Base-by-base conservation (phyloP, 1,140 invertebrate genomes). In the Neuroterus valhalla region DNA sequence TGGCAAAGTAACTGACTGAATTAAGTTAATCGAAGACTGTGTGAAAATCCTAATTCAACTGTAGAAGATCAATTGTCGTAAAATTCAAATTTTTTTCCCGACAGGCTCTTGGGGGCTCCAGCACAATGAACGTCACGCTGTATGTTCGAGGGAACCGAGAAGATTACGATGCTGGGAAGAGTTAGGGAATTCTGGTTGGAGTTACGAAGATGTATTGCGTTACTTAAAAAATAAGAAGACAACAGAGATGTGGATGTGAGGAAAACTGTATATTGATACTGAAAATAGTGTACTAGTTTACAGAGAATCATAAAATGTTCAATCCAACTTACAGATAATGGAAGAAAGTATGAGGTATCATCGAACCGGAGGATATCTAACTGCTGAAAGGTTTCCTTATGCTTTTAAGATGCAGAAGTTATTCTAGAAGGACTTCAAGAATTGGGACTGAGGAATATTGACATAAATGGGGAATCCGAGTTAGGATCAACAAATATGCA, bases 101-200 rank as follows among this genome's bases (percentile, higher is more conserved):
- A 10, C 31, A 85, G 77, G 71, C 91, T 4, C 81, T 95, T 2
- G 94, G 94, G 3, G 94, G 94, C 3, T 93, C 93, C 2, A 94
- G 93, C 75, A 91, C 94, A 2, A 91, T 94, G 14, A 94, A 94
- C 86, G 96, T 95, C 82, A 89, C 94, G 91, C 92, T 95, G 1
- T 95, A 94, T 79, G 92, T 93, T 74, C 88, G 94, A 70, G 94
- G 94, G 1, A 92, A 93, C 82, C 90, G 90, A 2, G 85, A 91
- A 31, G 94, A 94, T 85, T 95, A 93, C 80, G 92, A 95, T 84
- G 88, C 91, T 68, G 94, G 93, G 93, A 91, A 87, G 19, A 88
- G 91, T 68, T 94, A 93, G 93, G 91, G 87, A 21, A 96, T 78
- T 84, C 87, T n/a, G 95, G 95, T 1, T 98, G 96, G 96, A 93